Conservation (phyloP, 2,113 vertebrate genomes). For the Indicator indicator region DNA sequence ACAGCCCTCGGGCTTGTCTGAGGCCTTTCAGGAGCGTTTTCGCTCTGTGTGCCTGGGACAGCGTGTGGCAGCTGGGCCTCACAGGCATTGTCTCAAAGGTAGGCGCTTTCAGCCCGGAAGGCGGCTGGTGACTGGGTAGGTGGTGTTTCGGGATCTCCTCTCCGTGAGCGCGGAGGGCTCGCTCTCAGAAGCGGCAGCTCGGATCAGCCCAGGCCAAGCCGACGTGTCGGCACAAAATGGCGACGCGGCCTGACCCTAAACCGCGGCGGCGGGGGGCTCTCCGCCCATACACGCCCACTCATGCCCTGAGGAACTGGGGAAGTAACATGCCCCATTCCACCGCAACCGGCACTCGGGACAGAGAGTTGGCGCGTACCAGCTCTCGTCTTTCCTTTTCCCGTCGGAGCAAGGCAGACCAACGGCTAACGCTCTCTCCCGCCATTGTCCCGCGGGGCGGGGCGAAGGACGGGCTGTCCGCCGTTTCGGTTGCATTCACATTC, state of each 20-base stretch:
- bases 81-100: accelerated
- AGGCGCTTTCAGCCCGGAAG: accelerated
- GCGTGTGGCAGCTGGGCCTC: background rate
- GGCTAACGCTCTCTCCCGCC: accelerated
- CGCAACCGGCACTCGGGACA: accelerated
- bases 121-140: accelerated
- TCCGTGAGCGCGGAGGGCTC: accelerated
- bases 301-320: accelerated
- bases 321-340: accelerated
- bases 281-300: accelerated
- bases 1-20: accelerated
- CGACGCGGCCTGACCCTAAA: accelerated
- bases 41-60: accelerated
- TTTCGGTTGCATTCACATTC: background rate
- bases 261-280: accelerated
- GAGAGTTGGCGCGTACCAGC: accelerated
- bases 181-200: accelerated
- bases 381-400: accelerated
- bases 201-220: too few species aligned
- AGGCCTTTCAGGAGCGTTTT: accelerated
- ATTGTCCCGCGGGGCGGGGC: background rate
- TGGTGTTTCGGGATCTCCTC: accelerated
- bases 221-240: background rate
- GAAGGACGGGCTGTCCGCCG: background rate
- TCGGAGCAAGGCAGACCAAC: accelerated